Base-by-base conservation (phyloP, 2,888 invertebrate species). In the Acleris holmiana region DNA sequence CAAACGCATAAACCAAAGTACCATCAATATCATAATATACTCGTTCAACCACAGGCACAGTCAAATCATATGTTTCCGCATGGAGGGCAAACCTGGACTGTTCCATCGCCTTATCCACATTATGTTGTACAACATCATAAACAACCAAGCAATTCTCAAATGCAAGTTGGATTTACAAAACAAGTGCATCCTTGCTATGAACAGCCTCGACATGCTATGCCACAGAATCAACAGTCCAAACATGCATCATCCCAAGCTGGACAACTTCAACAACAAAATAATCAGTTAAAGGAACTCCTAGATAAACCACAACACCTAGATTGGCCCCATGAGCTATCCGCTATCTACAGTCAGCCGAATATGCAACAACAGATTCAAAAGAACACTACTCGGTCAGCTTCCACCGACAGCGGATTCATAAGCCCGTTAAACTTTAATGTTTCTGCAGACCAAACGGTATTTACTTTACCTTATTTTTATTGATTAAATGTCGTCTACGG, bases 381-480 rank as follows among this genome's bases (percentile, higher is more conserved):
- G 19, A 54, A 41, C 18, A 23, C 54, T n/a, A 49, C 60, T n/a
- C 54, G 65, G 0, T 50, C 65, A 4, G 29, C 19, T 18, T 65
- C 65, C 25, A 65, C 65, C 17, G 65, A 65, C 17, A 65, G 65
- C 50, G 65, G 65, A 7, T 65, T 65, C 48, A 50, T 46, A 50
- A 65, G 65, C 29, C 65, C 65, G 23, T 49, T 65, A 8, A 60
- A 65, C 49, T 60, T 65, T 29, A 59, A 59, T 49, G 29, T 55
- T 21, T 17, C 49, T 8, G 21, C 54, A 6, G 64, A 64, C 7
- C 64, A 58, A 59, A 64, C 41, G 58, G 64, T 64, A 64, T 40
- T 54, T 29, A 44, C 2, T 17, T 17, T 35, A 13, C 35, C 35
- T 35, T 35, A 35, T 35, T 35, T 13, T 35, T 35, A 13, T 35